Evolutionary conservation across 2,113 vertebrate genomes (phyloP).

Genomic region (Pogona vitticeps): DNA sequence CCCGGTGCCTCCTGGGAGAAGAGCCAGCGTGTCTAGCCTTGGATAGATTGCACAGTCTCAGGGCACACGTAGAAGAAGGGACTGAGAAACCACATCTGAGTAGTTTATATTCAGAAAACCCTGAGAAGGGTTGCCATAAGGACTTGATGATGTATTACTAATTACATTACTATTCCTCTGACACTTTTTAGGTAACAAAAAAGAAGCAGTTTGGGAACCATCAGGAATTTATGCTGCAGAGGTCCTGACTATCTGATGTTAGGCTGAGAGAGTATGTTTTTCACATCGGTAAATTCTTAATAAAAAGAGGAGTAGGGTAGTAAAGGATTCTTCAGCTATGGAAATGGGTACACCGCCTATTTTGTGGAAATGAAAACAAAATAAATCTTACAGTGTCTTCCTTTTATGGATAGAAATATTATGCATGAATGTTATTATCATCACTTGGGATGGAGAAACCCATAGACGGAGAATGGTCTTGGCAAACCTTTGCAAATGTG

Average conservation of each 20-base stretch:
- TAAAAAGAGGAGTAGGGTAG: neutral
- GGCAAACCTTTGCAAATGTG: neutral
- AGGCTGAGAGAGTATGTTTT: neutral
- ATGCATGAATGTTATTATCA: neutral
- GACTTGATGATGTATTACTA: no score
- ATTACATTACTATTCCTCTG: neutral
- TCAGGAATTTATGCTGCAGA: neutral
- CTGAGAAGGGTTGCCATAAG: no score
- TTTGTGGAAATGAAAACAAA: neutral
- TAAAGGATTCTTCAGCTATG: neutral
- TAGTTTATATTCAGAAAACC: no score
- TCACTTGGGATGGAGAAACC: neutral
- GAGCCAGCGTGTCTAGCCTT: no score
- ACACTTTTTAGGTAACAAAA: neutral
- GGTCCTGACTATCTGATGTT: neutral
- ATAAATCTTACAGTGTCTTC: neutral
- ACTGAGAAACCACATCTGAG: no score
- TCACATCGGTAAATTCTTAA: neutral
- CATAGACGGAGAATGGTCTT: neutral
- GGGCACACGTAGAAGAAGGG: no score
- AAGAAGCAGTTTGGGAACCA: neutral
- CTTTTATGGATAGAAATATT: neutral
- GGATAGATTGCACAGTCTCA: no score
- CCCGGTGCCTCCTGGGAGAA: no score
- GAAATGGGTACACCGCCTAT: neutral